A percentile compares a stretch with the other conserved stretches of the same genome.
Evolutionary conservation across 2,113 vertebrate genomes (phyloP).

Genomic region (Syngnathoides biaculeatus): DNA sequence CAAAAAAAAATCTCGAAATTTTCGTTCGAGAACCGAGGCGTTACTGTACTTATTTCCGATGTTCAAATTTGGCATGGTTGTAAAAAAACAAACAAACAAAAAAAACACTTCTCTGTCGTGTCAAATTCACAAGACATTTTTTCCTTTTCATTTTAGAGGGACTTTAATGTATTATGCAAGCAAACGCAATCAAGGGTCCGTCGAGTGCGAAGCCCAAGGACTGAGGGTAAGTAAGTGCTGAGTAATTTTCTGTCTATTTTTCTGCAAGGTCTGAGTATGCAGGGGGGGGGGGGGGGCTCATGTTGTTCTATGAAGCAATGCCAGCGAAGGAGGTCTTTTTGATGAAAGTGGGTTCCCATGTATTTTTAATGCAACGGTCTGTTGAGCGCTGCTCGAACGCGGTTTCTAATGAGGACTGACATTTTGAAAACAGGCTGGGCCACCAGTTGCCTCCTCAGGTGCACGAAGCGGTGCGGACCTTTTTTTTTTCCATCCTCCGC

Average conservation of each 20-base stretch:
- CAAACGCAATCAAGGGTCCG: too few species aligned
- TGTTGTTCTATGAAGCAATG: constrained; percentile 53
- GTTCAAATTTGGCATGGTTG: too few species aligned
- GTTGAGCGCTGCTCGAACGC: constrained; percentile 57
- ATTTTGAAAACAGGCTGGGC: constrained; percentile 60
- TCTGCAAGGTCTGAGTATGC: constrained; percentile 31
- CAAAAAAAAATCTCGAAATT: too few species aligned
- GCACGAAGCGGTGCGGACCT: constrained; percentile 24
- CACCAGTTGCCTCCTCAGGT: constrained; percentile 60
- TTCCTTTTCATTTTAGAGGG: too few species aligned
- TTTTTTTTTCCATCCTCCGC: constrained; percentile 9
- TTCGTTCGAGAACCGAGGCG: too few species aligned
- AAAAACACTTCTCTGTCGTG: too few species aligned
- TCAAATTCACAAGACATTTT: too few species aligned
- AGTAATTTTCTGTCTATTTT: constrained; percentile 28
- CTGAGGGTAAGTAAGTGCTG: constrained; percentile 1
- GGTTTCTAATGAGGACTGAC: constrained; percentile 69
- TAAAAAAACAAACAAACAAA: too few species aligned
- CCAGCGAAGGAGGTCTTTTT: constrained; percentile 52
- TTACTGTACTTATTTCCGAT: too few species aligned
- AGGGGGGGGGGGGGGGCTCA: constrained; percentile 21
- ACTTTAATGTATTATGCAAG: too few species aligned
- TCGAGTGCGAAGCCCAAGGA: too few species aligned
- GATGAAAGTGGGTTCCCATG: constrained; percentile 70
- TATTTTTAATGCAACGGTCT: constrained; percentile 72